A percentile compares a stretch with the other conserved stretches of the same genome.
Evolutionary conservation across 2,888 invertebrate species (phyloP).

Genomic region (Aleiodes testaceus): DNA sequence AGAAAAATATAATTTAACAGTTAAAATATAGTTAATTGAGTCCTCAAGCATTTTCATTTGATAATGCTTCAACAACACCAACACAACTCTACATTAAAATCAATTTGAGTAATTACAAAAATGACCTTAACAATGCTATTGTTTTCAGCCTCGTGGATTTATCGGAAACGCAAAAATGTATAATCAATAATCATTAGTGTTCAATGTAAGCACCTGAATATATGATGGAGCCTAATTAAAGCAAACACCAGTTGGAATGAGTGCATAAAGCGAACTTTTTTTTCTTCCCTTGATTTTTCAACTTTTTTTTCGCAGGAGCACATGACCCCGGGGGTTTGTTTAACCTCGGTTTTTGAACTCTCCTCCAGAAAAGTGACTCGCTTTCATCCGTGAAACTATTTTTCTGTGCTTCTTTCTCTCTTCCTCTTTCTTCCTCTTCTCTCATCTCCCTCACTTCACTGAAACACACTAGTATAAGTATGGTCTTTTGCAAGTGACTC

Average conservation of each 20-base stretch:
- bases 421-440: too few relatives aligned
- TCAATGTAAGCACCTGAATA: not conserved
- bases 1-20: too few relatives aligned
- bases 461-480: not conserved
- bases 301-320: not conserved
- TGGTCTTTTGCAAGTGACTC: not conserved
- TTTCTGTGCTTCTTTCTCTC: slow-evolving; percentile 20
- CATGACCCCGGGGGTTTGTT: slow-evolving; percentile 52
- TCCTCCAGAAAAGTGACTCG: slow-evolving; percentile 41
- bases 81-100: too few relatives aligned
- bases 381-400: slow-evolving; percentile 48
- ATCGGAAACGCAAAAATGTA: not conserved
- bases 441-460: not conserved
- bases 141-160: too few relatives aligned
- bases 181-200: not conserved
- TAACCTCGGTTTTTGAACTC: slow-evolving; percentile 52
- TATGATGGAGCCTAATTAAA: not conserved
- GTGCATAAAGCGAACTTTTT: not conserved
- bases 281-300: not conserved
- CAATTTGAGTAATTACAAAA: too few relatives aligned
- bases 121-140: too few relatives aligned
- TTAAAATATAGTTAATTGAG: too few relatives aligned
- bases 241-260: not conserved
- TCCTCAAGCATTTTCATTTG: too few relatives aligned
- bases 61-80: too few relatives aligned